Evolutionary conservation across 2,888 invertebrate genomes (phyloP).

Genomic region (Encarsia formosa): DNA sequence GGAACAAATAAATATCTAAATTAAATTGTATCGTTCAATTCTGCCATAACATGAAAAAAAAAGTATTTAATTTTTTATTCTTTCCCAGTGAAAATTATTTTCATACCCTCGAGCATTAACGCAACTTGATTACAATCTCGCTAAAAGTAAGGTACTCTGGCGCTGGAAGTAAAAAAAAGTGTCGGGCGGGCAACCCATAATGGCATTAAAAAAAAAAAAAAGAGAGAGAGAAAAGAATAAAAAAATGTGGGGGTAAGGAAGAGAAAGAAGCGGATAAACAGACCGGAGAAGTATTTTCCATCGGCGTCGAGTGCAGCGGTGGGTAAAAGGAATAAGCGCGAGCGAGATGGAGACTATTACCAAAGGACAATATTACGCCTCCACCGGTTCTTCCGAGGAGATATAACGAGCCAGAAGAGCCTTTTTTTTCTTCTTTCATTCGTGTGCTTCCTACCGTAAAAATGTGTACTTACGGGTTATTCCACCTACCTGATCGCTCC

Average conservation of each 20-base stretch:
- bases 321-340: background rate
- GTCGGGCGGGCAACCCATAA: background rate
- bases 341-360: slow-evolving; percentile 21
- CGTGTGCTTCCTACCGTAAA: background rate
- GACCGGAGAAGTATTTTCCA: background rate
- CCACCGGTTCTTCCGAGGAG: slow-evolving; percentile 23
- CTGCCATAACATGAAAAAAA: too few species aligned
- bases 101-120: too few species aligned
- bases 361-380: slow-evolving; percentile 25
- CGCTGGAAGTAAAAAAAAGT: too few species aligned
- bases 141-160: too few species aligned
- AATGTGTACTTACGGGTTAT: background rate
- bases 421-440: slow-evolving; percentile 17
- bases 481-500: slow-evolving; percentile 5
- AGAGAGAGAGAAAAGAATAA: background rate
- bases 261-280: background rate
- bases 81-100: too few species aligned
- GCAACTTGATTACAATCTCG: too few species aligned
- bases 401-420: slow-evolving; percentile 19
- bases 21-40: too few species aligned
- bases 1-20: too few species aligned
- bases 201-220: background rate
- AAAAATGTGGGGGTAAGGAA: background rate
- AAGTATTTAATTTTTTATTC: too few species aligned
- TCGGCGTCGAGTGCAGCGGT: background rate